Evolutionary conservation across 2,113 vertebrate species (phyloP).

Genomic region (Ptyas mucosa): DNA sequence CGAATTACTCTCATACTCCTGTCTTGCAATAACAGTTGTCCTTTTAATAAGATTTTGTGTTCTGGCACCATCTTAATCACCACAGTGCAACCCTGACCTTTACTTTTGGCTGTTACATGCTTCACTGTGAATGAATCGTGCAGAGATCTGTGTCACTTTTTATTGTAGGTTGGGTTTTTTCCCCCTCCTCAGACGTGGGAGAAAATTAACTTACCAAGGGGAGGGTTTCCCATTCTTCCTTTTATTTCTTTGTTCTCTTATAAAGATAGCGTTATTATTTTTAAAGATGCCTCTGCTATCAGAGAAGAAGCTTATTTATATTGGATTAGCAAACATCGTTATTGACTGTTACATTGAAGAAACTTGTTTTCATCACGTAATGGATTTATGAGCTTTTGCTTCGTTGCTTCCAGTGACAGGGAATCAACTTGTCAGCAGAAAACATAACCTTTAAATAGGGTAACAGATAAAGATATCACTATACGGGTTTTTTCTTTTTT

Average conservation of each 20-base stretch:
- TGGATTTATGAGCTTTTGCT: constrained; percentile 73
- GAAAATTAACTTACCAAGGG: constrained; percentile 55
- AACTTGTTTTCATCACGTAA: constrained; percentile 70
- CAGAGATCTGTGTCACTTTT: constrained; percentile 33
- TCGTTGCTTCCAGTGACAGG: constrained; percentile 56
- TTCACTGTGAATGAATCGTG: constrained; percentile 51
- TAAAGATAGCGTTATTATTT: constrained; percentile 57
- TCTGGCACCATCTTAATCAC: constrained; percentile 49
- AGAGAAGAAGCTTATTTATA: constrained; percentile 54
- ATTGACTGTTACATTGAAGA: constrained; percentile 67
- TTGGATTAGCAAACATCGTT: constrained; percentile 66
- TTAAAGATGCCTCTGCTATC: constrained; percentile 50
- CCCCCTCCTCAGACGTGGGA: constrained; percentile 26
- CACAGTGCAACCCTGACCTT: constrained; percentile 59
- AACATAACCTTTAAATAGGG: constrained; percentile 54
- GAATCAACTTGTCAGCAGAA: constrained; percentile 59
- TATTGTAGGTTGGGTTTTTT: constrained; percentile 54
- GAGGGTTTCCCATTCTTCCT: constrained; percentile 16
- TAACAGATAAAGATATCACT: constrained; percentile 40
- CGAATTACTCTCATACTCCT: constrained; percentile 58
- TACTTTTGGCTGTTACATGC: constrained; percentile 51
- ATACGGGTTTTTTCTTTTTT: constrained; percentile 5
- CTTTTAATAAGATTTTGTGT: constrained; percentile 62
- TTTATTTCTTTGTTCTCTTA: constrained; percentile 36
- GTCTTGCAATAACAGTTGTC: constrained; percentile 38